Evolutionary conservation across 2,113 vertebrate species (phyloP), one percentile per base, ranked within the genome.

Genomic region (Lophura nycthemera): DNA sequence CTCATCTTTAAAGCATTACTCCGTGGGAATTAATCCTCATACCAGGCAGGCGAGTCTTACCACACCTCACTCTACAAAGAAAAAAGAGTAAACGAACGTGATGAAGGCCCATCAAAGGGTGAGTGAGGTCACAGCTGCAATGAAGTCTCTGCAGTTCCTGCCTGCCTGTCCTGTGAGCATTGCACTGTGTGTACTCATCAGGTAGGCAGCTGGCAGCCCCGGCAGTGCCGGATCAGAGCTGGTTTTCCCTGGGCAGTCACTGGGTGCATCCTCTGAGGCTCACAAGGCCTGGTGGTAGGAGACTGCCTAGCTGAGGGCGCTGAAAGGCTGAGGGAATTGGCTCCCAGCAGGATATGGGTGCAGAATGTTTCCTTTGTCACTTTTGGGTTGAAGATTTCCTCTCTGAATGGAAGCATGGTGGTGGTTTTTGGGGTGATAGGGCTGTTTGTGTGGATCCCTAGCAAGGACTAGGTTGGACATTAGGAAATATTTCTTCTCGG

Each of bases 141-240:
- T 78, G 90, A 89, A 93, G 85, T 88, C 71, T 66, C 5, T 1
- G 77, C 83, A 94, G 87, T 75, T 93, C 82, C 92, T 96, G 92
- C 90, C 79, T 93, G 56, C 69, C 72, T 0, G 0, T 93, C 96
- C 73, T 4, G 0, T 95, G 95, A 96, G 83, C 80, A 86, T 84
- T 89, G 87, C 79, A 66, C 70, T 32, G 38, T 43, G 42, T n/a
- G 67, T 73, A 90, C 42, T 95, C 94, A 96, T 83, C 64, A 38
- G 22, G 73, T 48, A 93, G 69, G 86, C 29, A 88, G 88, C 83
- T 59, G 57, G 90, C 66, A 88, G 66, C 45, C 65, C 78, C 73
- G 43, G 88, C 40, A n/a, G 54, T 76, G 48, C 7, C 3, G 67
- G 54, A 89, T 38, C 45, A 63, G 64, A 0, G 4, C 34, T 56